phyloP scores from a whole-genome alignment of 1,140 invertebrate genomes.

The Meloidogyne chitwoodi region DNA sequence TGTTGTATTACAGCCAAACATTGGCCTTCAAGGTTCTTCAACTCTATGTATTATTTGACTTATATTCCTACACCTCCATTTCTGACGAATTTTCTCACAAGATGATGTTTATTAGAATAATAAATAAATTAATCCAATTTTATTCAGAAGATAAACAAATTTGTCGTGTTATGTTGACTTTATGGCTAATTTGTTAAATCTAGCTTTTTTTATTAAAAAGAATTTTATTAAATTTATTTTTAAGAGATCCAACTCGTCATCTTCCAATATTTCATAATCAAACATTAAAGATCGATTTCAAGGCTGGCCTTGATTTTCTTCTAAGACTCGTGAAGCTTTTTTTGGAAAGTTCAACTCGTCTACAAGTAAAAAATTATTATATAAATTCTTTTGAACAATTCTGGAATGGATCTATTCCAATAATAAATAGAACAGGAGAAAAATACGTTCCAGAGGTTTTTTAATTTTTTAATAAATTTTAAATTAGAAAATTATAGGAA shows the following conservation, averaged over 20 bases:
- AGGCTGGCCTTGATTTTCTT: constrained; percentile 54
- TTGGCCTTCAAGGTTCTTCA: constrained; percentile 72
- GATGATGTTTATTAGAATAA: neutral
- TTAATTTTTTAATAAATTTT: neutral
- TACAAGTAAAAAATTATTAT: constrained; percentile 75
- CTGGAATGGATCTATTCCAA: constrained; percentile 89
- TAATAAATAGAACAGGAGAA: constrained; percentile 76
- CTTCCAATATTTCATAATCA: constrained; percentile 44
- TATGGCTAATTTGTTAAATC: constrained; percentile 89
- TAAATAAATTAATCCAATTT: constrained; percentile 73
- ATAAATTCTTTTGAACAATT: constrained; percentile 64
- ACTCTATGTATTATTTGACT: constrained; percentile 85
- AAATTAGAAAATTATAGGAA: constrained; percentile 29
- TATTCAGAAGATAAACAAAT: constrained; percentile 80
- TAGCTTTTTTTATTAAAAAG: constrained; percentile 73
- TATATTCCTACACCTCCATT: constrained; percentile 74
- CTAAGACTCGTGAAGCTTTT: constrained; percentile 51
- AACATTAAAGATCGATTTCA: constrained; percentile 53
- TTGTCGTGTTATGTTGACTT: constrained; percentile 88
- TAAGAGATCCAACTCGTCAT: constrained; percentile 54
- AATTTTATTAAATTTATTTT: neutral
- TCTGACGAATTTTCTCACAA: too few relatives aligned
- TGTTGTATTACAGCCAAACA: constrained; percentile 70
- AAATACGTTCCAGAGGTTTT: constrained; percentile 67
- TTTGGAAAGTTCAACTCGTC: constrained; percentile 55